A percentile compares a stretch with the other conserved stretches of the same genome.
Conservation (phyloP, 2,797 vertebrate genomes). For the Mallotus villosus region DNA sequence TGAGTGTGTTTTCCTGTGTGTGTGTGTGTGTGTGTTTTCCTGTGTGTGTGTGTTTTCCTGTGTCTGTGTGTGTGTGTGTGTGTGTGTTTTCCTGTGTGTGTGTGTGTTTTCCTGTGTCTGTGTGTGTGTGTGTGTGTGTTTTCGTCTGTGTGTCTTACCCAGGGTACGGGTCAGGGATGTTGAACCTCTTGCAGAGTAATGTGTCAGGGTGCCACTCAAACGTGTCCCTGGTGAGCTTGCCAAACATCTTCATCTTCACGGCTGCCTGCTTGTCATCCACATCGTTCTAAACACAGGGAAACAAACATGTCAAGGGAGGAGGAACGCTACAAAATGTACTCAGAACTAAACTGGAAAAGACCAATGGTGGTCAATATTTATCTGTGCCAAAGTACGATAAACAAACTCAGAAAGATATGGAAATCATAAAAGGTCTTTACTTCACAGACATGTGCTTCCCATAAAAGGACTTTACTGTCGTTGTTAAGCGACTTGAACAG, state of each 20-base stretch:
- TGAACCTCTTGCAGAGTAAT: slow-evolving; percentile 93
- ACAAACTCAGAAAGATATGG: too few relatives aligned
- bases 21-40: too few relatives aligned
- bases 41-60: background rate
- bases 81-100: slow-evolving; percentile 3
- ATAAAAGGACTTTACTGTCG: too few relatives aligned
- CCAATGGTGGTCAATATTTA: too few relatives aligned
- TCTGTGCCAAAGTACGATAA: too few relatives aligned
- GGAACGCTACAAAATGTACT: background rate
- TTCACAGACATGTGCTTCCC: too few relatives aligned
- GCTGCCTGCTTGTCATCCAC: slow-evolving; percentile 83
- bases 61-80: too few relatives aligned
- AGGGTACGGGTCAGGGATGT: slow-evolving; percentile 89
- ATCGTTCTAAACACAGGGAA: slow-evolving; percentile 68
- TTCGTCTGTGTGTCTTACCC: slow-evolving; percentile 69
- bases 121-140: too few relatives aligned
- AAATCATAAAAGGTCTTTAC: too few relatives aligned
- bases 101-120: too few relatives aligned
- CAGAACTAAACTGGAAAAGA: background rate
- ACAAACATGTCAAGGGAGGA: background rate
- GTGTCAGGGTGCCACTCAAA: slow-evolving; percentile 95
- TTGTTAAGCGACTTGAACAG: too few relatives aligned
- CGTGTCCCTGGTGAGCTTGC: slow-evolving; percentile 87
- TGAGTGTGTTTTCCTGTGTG: too few relatives aligned
- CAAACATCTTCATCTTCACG: slow-evolving; percentile 96